Conservation (phyloP, 2,888 invertebrate species). For the Crepidodera aurea region DNA sequence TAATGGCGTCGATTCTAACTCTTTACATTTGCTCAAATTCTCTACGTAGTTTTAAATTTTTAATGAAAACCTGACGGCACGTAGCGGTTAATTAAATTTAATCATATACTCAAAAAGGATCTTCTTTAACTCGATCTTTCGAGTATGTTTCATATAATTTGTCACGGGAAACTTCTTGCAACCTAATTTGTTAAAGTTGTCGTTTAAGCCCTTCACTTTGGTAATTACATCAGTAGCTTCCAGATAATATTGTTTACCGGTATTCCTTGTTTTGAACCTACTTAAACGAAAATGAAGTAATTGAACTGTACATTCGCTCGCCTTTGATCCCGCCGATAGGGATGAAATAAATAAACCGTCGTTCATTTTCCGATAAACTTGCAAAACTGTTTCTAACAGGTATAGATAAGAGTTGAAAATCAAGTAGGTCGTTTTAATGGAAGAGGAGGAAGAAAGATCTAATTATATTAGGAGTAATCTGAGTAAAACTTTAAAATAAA, state of each 20-base stretch:
- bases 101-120: neutral
- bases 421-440: neutral
- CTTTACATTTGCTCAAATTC: no score
- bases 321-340: constrained; percentile 15
- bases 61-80: no score
- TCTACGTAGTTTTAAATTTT: no score
- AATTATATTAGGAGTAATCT: no score
- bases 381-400: constrained; percentile 9
- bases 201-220: constrained; percentile 24
- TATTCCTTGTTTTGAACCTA: constrained; percentile 20
- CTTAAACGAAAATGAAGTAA: constrained; percentile 25
- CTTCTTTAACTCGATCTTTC: neutral
- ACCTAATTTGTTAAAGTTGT: constrained; percentile 28
- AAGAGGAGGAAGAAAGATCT: neutral
- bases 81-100: neutral
- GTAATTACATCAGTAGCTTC: constrained; percentile 26
- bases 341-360: constrained; percentile 6
- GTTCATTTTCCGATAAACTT: constrained; percentile 11
- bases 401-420: neutral
- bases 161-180: constrained; percentile 22
- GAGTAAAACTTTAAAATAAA: no score
- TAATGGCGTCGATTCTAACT: no score
- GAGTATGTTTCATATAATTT: constrained; percentile 11
- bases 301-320: constrained; percentile 13
- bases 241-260: constrained; percentile 25